Base-by-base conservation (phyloP, 2,113 vertebrate genomes). In the Brachyhypopomus gauderio region DNA sequence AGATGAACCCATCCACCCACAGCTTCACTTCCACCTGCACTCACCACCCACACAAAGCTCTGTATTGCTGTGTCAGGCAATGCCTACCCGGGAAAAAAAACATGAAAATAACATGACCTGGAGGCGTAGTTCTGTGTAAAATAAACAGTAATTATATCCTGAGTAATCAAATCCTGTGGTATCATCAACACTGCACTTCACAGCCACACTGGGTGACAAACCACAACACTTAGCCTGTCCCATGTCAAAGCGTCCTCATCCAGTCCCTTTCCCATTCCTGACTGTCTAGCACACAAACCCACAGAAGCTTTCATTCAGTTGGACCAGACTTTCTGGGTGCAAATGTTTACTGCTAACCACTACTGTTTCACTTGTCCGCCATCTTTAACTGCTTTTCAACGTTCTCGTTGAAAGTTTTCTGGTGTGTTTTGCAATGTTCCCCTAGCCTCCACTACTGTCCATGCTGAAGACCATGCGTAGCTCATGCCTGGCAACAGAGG, bases 101-200 rank as follows among this genome's bases (percentile, higher is more conserved):
- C 63, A 70, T 30, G 41, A 30, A 80, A 75, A 56, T 75, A 30
- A 62, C 23, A 38, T 38, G 45, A 59, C 58, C 77, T 9, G 34
- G 63, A 74, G 75, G 75, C 19, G 45, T 69, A 81, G 70, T 60
- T 60, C 72, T 62, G 55, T 78, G 64, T 52, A 45, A 60, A 78
- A 84, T 78, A 62, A 81, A 75, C 52, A 74, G 25, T 85, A 72
- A 85, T 81, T 85, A 85, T 19, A 69, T 81, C 25, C 64, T 76
- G 52, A 80, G 62, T 77, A 85, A 81, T 78, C 70, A 74, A 60
- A 48, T 25, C 34, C 41, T 74, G 71, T 69, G 75, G 63, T 78
- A 22, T 19, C 77, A 20, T 59, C 66, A 70, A 52, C 63, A 70
- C 27, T 78, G 63, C 72, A n/a, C 67, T 66, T 69, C 62, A 25